phyloP scores from a whole-genome alignment of 2,113 vertebrate genomes.

The Prionailurus viverrinus region DNA sequence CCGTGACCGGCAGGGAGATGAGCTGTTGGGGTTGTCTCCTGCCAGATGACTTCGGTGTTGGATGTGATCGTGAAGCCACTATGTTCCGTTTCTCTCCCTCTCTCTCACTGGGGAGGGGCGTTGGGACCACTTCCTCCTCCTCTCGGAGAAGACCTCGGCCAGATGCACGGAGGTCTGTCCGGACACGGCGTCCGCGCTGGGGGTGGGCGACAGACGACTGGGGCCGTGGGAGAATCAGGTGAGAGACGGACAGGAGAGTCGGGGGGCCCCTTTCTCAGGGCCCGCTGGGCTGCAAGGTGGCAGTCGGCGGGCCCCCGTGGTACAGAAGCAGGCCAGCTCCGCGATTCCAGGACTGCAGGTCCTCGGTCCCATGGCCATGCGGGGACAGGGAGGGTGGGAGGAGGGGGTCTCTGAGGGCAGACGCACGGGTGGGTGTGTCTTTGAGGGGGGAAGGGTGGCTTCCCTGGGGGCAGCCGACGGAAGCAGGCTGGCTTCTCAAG shows the following conservation, averaged over 20 bases:
- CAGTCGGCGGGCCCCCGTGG: fast-evolving
- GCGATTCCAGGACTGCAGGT: neutral
- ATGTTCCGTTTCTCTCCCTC: neutral
- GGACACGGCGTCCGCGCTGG: neutral
- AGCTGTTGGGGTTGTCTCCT: neutral
- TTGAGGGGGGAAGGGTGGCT: neutral
- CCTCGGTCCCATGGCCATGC: neutral
- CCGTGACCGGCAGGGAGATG: neutral
- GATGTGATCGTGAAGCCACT: neutral
- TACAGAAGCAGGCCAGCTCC: neutral
- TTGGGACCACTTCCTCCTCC: neutral
- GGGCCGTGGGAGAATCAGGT: neutral
- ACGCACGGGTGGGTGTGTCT: too few relatives aligned
- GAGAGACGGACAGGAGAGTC: neutral
- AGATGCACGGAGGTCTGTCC: fast-evolving
- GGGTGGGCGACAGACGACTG: neutral
- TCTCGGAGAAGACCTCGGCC: neutral
- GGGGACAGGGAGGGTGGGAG: neutral
- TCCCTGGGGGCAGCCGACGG: neutral
- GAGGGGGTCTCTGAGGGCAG: neutral
- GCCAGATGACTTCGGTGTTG: neutral
- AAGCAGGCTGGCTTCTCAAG: neutral
- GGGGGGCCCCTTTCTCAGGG: neutral
- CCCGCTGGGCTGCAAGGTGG: neutral
- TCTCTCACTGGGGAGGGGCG: neutral